A percentile compares a stretch with the other conserved stretches of the same genome.
These are phyloP conservation scores for Semotilus atromaculatus DNA, from an alignment of 2,797 vertebrate species.

Conservation along the genomic window DNA sequence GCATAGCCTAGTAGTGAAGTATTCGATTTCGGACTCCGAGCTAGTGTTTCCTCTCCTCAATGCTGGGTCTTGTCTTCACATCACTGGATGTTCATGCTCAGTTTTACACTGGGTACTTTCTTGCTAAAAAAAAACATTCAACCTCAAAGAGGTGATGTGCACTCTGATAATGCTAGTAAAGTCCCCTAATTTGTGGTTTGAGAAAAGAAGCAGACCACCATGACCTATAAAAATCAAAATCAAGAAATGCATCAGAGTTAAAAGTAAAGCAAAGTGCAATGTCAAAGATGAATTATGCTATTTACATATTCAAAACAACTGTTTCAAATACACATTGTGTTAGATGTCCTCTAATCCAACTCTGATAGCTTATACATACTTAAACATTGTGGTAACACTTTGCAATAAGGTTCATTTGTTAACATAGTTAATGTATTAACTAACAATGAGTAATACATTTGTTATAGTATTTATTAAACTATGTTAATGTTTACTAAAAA, in stretches of 20 bases:
- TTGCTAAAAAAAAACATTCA: constrained; percentile 11
- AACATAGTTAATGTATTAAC: no score
- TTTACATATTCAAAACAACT: background rate
- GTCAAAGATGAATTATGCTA: background rate
- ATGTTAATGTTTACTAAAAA: no score
- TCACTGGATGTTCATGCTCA: background rate
- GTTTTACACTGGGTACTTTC: background rate
- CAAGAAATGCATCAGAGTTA: constrained; percentile 22
- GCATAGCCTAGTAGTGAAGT: background rate
- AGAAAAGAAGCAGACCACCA: constrained; percentile 19
- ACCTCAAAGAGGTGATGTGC: constrained; percentile 3
- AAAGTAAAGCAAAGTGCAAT: background rate
- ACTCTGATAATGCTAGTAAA: background rate
- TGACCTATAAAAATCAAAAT: constrained; percentile 50
- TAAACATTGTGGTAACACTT: background rate
- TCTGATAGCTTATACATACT: background rate
- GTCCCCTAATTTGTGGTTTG: constrained; percentile 23
- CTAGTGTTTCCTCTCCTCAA: background rate
- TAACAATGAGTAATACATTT: no score
- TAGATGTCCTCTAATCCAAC: background rate
- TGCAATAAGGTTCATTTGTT: no score
- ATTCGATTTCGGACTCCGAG: background rate
- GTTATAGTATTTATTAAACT: no score
- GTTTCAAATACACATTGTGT: background rate
- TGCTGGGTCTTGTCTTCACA: background rate